Base-by-base conservation (phyloP, 2,888 invertebrate species). In the Oithona nana region DNA sequence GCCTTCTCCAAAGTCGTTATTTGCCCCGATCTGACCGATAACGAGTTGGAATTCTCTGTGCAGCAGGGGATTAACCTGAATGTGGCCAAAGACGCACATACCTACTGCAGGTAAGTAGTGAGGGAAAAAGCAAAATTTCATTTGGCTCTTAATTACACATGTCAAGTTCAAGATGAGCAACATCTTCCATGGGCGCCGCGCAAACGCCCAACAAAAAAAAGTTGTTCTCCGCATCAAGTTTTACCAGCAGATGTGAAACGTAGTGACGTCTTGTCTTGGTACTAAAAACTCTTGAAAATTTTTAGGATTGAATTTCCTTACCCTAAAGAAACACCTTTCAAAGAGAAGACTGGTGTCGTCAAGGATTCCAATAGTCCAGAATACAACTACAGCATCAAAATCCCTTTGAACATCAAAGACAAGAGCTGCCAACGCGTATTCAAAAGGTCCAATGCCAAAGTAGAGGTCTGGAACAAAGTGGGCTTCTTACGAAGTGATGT, bases 381-480 rank as follows among this genome's bases (percentile, higher is more conserved):
- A 68, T 94, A 92, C 73, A 81, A 87, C 71, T 82, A 85, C 49
- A 81, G 81, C 54, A 88, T 85, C 72, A 81, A 80, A 50, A 79
- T 94, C 65, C 79, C 82, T 58, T 86, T 95, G 64, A 83, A 85
- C 67, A 79, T 94, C 51, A 80, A 80, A 65, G 80, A 84, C 1
- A 77, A 92, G 62, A 81, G 84, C 22, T 88, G 94, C 69, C 83
- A 83, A 66, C 75, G 95, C 57, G 80, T 88, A 30, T 86, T 97
- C 71, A 94, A 93, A 72, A 78, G 92, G 55, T 88, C 92, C 68
- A 81, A 82, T 1, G 75, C 95, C 66, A 97, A 97, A 72, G 81
- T 90, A 63, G 93, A 95, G 74, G 81, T 95, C 11, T 93, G 82
- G 76, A 84, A 88, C 0, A 86, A 86, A 77, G 93, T 94, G 93